A percentile compares a stretch with the other conserved stretches of the same genome.
phyloP scores from a whole-genome alignment of 23 tunicate species.

The Styela clava region DNA sequence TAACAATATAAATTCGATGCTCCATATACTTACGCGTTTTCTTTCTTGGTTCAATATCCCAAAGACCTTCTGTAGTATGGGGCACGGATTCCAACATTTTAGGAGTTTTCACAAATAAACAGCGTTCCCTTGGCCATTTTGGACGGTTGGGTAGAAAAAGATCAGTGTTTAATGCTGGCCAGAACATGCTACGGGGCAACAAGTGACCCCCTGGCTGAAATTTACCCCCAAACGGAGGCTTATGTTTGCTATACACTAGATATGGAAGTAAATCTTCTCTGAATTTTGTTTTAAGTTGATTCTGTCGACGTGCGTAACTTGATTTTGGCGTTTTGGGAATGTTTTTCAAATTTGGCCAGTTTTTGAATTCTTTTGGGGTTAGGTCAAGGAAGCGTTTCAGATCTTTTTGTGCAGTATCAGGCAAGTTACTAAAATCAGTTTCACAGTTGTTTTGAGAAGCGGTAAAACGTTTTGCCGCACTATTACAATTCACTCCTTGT shows the following conservation, averaged over 20 bases:
- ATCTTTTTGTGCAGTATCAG: neutral
- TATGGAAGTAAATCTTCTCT: conserved; percentile 6
- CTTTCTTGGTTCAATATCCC: conserved; percentile 1
- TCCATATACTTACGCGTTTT: neutral
- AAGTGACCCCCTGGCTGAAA: conserved; percentile 47
- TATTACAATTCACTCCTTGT: neutral
- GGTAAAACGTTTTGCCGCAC: neutral
- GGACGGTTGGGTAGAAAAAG: conserved; percentile 18
- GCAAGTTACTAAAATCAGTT: neutral
- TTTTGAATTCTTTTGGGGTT: neutral
- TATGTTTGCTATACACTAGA: conserved; percentile 6
- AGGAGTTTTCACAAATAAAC: conserved; percentile 57
- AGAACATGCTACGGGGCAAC: conserved; percentile 38
- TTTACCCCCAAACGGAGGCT: conserved; percentile 30
- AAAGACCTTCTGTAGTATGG: conserved; percentile 35
- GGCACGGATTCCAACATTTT: conserved; percentile 56
- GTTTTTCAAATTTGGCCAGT: neutral
- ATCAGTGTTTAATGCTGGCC: conserved; percentile 30
- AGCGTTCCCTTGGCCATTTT: conserved; percentile 45
- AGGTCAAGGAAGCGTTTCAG: neutral
- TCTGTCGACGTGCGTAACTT: neutral
- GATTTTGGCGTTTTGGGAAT: conserved; percentile 1
- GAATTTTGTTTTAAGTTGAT: conserved; percentile 2
- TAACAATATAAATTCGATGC: too few species aligned
- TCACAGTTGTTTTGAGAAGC: neutral